Conservation (phyloP, 2,797 vertebrate species). For the Bovichtus variegatus region DNA sequence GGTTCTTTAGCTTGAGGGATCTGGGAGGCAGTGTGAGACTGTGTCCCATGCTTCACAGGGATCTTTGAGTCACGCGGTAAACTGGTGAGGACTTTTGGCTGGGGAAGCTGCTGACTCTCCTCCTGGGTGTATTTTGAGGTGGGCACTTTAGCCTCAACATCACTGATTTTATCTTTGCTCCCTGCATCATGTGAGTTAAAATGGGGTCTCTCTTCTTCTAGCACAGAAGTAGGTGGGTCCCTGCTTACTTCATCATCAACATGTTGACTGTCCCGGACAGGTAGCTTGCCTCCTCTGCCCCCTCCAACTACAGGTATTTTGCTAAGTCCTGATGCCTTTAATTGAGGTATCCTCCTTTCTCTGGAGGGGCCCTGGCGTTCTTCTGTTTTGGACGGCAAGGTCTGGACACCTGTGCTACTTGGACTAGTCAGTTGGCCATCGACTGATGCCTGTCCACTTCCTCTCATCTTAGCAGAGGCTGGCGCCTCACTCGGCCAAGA, state of each 20-base stretch:
- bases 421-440: conserved; percentile 87
- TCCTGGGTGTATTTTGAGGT: conserved; percentile 79
- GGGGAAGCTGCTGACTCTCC: conserved; percentile 85
- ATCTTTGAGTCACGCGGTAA: conserved; percentile 94
- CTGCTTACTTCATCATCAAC: conserved; percentile 88
- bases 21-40: conserved; percentile 78
- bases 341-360: conserved; percentile 76
- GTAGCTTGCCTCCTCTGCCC: conserved; percentile 75
- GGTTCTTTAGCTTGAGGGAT: conserved; percentile 90
- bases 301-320: conserved; percentile 90
- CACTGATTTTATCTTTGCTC: conserved; percentile 86
- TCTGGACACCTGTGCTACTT: conserved; percentile 83
- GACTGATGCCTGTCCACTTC: conserved; percentile 82
- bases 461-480: conserved; percentile 78
- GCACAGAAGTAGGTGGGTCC: conserved; percentile 87
- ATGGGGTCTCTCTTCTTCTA: conserved; percentile 84
- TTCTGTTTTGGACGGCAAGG: conserved; percentile 81
- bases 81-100: conserved; percentile 83
- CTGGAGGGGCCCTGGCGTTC: conserved; percentile 49
- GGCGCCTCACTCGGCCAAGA: conserved; percentile 39
- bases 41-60: conserved; percentile 90
- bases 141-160: conserved; percentile 54
- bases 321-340: conserved; percentile 86
- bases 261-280: conserved; percentile 85
- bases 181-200: conserved; percentile 85